Percentiles rank a stretch among this genome's conserved stretches.
Conservation (phyloP, 2,113 vertebrate species). For the Tonatia bakeri region DNA sequence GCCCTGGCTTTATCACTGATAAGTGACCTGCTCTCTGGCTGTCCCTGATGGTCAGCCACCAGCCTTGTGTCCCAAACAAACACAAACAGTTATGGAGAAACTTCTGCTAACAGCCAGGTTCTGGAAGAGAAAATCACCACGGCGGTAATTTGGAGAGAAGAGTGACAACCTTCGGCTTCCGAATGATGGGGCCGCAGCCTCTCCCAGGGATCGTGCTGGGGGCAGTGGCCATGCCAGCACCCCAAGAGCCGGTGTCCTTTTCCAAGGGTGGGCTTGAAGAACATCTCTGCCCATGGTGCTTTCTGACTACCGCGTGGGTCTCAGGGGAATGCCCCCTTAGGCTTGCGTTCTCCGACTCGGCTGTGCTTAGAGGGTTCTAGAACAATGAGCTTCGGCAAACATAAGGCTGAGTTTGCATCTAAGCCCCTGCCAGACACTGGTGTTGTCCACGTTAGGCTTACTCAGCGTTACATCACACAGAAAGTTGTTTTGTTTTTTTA, state of each 20-base stretch:
- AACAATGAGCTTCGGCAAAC: background rate
- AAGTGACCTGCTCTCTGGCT: slow-evolving; percentile 64
- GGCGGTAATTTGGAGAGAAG: slow-evolving; percentile 42
- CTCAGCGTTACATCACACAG: background rate
- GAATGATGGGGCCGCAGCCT: background rate
- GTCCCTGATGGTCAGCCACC: slow-evolving; percentile 18
- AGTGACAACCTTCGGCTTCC: slow-evolving; percentile 30
- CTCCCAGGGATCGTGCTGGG: background rate
- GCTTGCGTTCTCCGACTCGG: background rate
- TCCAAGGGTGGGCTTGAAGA: background rate
- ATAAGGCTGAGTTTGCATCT: background rate
- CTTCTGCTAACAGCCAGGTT: slow-evolving; percentile 3
- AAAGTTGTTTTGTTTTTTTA: background rate
- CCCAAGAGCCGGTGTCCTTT: background rate
- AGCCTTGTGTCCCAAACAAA: slow-evolving; percentile 25
- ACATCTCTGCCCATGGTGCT: background rate
- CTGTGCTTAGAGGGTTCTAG: background rate
- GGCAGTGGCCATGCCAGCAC: accelerated
- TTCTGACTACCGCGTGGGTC: slow-evolving; percentile 3
- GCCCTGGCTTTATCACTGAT: slow-evolving; percentile 72
- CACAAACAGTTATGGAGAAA: slow-evolving; percentile 42
- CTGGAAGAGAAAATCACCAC: slow-evolving; percentile 8
- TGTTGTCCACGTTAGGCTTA: background rate
- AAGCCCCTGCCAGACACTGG: background rate
- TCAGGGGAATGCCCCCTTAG: slow-evolving; percentile 39